Base-by-base conservation (phyloP, 1,140 invertebrate species). In the Linepithema humile region DNA sequence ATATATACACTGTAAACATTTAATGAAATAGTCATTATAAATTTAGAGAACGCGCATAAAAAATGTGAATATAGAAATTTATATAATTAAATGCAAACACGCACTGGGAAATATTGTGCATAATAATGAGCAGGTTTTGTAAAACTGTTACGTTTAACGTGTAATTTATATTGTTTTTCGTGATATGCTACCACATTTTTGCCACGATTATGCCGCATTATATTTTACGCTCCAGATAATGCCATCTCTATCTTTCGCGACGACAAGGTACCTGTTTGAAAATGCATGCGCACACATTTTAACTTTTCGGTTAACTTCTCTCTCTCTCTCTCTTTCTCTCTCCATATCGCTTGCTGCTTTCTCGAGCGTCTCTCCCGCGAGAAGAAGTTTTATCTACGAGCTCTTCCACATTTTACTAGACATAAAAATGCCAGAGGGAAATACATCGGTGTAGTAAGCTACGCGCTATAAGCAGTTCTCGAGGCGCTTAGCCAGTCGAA, bases 331-430 rank as follows among this genome's bases (percentile, higher is more conserved):
- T n/a, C 32, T 40, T 4, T 48, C 64, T 55, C 69, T 62, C 50
- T 64, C 38, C 38, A 15, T 20, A 9, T 20, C 38, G 35, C 23
- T 48, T 10, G n/a, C 43, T 45, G 29, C 55, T 78, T 32, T 50
- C 48, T 40, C 35, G 59, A 48, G 15, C 72, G 55, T 10, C 74
- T 77, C 60, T 65, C 60, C 60, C 43, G 35, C 26, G 65, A 48
- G 43, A 77, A 77, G 60, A 80, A 80, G 75, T 80, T 80, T 80
- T 80, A 80, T 80, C 75, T 80, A 69, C 64, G 35, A 80, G 50
- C 35, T 80, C 75, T 69, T 80, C 23, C 64, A 80, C 75, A 80
- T 70, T 80, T 78, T 70, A 80, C 48, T 43, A 80, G 35, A 57
- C 64, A 80, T 80, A 80, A 80, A 80, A 80, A 80, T 80, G 75